Percentiles rank a stretch among this genome's conserved stretches.
These are phyloP conservation scores for Lymantria monacha DNA, from an alignment of 2,888 invertebrate species.

Conservation along the genomic window DNA sequence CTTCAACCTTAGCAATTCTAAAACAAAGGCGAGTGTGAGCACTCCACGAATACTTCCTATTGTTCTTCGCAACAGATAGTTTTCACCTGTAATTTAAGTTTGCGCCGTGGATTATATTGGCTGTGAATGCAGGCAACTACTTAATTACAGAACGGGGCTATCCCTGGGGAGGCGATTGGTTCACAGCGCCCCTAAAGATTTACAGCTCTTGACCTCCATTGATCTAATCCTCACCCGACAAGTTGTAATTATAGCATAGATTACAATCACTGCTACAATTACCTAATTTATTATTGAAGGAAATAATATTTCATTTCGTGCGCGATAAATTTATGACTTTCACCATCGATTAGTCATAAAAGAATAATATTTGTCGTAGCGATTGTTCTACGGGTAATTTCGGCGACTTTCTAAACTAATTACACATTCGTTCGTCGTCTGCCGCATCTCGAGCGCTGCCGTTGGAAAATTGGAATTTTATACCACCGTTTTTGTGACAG, in stretches of 20 bases:
- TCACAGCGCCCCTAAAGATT: slow-evolving; percentile 55
- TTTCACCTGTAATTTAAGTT: slow-evolving; percentile 65
- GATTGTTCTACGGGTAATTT: slow-evolving; percentile 37
- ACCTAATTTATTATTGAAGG: slow-evolving; percentile 26
- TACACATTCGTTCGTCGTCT: slow-evolving; percentile 47
- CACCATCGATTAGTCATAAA: slow-evolving; percentile 26
- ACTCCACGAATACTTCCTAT: slow-evolving; percentile 31
- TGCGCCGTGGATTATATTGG: slow-evolving; percentile 57
- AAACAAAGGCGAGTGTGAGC: slow-evolving; percentile 28
- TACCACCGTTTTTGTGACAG: slow-evolving; percentile 48
- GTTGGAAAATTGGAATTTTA: slow-evolving; percentile 55
- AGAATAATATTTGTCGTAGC: slow-evolving; percentile 36
- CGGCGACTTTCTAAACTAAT: slow-evolving; percentile 44
- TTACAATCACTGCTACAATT: slow-evolving; percentile 34
- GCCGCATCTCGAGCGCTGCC: slow-evolving; percentile 36
- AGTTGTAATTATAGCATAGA: slow-evolving; percentile 44
- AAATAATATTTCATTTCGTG: slow-evolving; percentile 20
- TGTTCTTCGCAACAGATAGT: slow-evolving; percentile 43
- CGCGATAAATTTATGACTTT: slow-evolving; percentile 4
- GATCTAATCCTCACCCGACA: slow-evolving; percentile 43
- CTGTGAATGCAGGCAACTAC: slow-evolving; percentile 61
- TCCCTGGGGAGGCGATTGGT: slow-evolving; percentile 48
- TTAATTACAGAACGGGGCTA: slow-evolving; percentile 57
- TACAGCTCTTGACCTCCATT: slow-evolving; percentile 66
- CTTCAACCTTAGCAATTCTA: slow-evolving; percentile 30